Base-by-base conservation (phyloP, 2,888 invertebrate genomes). In the Thymelicus sylvestris region DNA sequence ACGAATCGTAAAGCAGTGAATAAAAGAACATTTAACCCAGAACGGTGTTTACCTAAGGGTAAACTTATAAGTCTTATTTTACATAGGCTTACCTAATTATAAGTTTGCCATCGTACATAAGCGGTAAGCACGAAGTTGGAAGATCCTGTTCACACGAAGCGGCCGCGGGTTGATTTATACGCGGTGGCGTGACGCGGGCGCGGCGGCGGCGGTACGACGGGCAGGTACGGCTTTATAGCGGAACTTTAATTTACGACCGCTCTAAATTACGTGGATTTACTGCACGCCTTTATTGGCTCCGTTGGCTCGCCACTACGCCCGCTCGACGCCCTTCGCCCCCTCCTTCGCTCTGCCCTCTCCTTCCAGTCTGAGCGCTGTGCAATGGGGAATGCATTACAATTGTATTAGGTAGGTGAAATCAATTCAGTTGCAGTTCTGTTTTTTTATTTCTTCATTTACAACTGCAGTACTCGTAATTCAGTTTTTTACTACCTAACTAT, bases 261-360 rank as follows among this genome's bases (percentile, higher is more conserved):
- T 90, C 92, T 93, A 93, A 93, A 93, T 92, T 90, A 92, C 91
- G 90, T 92, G 91, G 92, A 93, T 93, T 93, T 93, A 93, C 91
- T 87, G 91, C 92, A 86, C 84, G 88, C 85, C 88, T 93, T 93
- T 93, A 93, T 93, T 93, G 93, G 69, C 69, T 70, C 65, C 60
- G 69, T 52, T 65, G 69, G 93, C 89, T 86, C 88, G 88, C 88
- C 84, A 80, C 87, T 86, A 85, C 87, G 85, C 86, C 79, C 77
- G 72, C 76, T 81, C 83, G 79, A 82, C 82, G 76, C 83, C 82
- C 82, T 78, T 84, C 83, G 79, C 81, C 85, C 87, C 86, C 84
- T 80, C 83, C 80, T 44, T 44, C 3, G 31, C 77, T 79, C 71
- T 76, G 75, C 80, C 80, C 82, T 84, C 86, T 82, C 80, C 81